phyloP scores from a whole-genome alignment of 2,888 invertebrate genomes.

The Zygaena filipendulae region DNA sequence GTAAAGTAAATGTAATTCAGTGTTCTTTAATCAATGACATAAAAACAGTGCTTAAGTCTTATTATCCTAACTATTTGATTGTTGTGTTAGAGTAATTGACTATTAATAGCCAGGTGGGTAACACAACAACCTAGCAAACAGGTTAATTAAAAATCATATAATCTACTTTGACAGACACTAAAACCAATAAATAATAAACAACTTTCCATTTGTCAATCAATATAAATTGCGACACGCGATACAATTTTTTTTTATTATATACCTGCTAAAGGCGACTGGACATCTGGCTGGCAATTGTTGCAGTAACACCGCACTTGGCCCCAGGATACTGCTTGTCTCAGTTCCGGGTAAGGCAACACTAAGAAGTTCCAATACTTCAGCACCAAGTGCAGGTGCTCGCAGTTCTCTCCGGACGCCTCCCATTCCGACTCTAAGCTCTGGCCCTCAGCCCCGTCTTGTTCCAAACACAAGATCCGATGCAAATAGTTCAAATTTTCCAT shows the following conservation, averaged over 20 bases:
- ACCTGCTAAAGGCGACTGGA: constrained; percentile 34
- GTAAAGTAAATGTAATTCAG: too few species aligned
- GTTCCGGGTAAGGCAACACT: constrained; percentile 39
- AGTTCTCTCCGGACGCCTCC: constrained; percentile 39
- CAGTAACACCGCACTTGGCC: constrained; percentile 50
- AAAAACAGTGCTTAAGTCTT: too few species aligned
- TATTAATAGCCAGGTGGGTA: too few species aligned
- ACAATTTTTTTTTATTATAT: constrained; percentile 3
- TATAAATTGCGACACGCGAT: too few species aligned
- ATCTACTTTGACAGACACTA: too few species aligned
- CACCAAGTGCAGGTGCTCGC: constrained; percentile 45
- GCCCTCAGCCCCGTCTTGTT: constrained; percentile 30
- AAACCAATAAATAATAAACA: too few species aligned
- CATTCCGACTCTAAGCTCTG: constrained; percentile 39
- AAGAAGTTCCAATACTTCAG: constrained; percentile 49
- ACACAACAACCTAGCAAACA: too few species aligned
- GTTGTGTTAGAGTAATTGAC: too few species aligned
- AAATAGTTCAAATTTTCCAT: constrained; percentile 42
- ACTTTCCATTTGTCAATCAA: too few species aligned
- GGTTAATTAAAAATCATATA: too few species aligned
- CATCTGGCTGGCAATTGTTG: constrained; percentile 37
- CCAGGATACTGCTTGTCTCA: constrained; percentile 43
- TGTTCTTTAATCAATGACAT: too few species aligned
- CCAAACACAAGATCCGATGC: constrained; percentile 34
- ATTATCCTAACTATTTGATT: too few species aligned